Base-by-base conservation (phyloP, 2,113 vertebrate genomes). In the Centrocercus urophasianus region DNA sequence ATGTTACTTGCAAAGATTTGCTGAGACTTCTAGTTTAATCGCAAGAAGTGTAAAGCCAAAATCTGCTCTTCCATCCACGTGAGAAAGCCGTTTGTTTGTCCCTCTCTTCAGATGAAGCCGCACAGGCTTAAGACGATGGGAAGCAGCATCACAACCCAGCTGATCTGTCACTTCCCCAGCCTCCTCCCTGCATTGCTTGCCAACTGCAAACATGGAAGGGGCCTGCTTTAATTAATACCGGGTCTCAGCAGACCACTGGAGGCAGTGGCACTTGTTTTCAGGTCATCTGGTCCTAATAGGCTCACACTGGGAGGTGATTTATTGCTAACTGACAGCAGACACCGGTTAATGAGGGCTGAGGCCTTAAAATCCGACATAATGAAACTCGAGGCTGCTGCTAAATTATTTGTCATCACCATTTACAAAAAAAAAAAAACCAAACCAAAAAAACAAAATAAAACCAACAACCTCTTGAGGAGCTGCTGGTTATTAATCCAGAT, bases 231-330 rank as follows among this genome's bases (percentile, higher is more conserved):
- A 98, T 98, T 97, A 98, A 96, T 97, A 96, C 95, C 59, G 81
- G 96, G 94, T 94, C 97, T 84, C 97, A 78, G 93, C 90, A 93
- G 98, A 97, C 97, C 97, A 94, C 97, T 92, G 97, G 93, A 94
- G 96, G 97, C 86, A 66, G 56, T 94, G 96, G 96, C 97, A 97
- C 97, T 96, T 97, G 97, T 98, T 98, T 98, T 97, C 96, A 98
- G 98, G 98, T 98, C 98, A 97, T 98, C 97, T 98, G 96, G 88
- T 96, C 97, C 97, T 98, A 98, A 98, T 98, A 93, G 98, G 98
- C 92, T 93, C 98, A 66, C 98, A 98, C 98, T 97, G 98, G 98
- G 98, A 97, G 97, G 98, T 97, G 98, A 98, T 98, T 98, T 98
- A 97, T 96, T 97, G 98, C 97, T 96, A 98, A 98, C 97, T 98